Evolutionary conservation across 1,140 invertebrate genomes (phyloP).

Genomic region (Platorchestia sp.): DNA sequence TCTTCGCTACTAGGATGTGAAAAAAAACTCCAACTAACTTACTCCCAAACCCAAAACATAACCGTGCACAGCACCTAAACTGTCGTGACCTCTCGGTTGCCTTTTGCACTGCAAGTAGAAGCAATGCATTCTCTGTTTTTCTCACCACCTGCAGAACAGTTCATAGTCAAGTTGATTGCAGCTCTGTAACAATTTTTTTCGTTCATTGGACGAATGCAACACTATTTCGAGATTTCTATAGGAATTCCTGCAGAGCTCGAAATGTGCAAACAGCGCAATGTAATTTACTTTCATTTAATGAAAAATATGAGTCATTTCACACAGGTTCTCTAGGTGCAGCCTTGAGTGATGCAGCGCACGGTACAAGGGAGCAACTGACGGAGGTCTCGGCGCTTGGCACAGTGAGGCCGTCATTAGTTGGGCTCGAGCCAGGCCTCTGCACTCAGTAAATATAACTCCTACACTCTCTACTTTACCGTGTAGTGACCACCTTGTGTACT

Average conservation of each 20-base stretch:
- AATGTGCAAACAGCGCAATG: background rate
- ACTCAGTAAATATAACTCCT: slow-evolving; percentile 31
- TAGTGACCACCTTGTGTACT: background rate
- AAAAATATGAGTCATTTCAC: background rate
- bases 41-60: no score
- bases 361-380: slow-evolving; percentile 3
- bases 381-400: background rate
- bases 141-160: background rate
- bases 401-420: background rate
- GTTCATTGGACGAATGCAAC: background rate
- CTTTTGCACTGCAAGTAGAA: background rate
- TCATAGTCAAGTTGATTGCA: background rate
- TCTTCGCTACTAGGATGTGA: no score
- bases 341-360: slow-evolving; percentile 5
- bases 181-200: background rate
- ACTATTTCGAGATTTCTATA: background rate
- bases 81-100: no score
- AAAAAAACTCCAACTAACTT: no score
- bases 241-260: background rate
- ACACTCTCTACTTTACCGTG: background rate
- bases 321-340: background rate
- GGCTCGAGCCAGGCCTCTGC: background rate
- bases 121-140: background rate
- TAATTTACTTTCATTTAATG: background rate
- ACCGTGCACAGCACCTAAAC: no score